Conservation (phyloP, 2,113 vertebrate species). For the Porphyrio hochstetteri region DNA sequence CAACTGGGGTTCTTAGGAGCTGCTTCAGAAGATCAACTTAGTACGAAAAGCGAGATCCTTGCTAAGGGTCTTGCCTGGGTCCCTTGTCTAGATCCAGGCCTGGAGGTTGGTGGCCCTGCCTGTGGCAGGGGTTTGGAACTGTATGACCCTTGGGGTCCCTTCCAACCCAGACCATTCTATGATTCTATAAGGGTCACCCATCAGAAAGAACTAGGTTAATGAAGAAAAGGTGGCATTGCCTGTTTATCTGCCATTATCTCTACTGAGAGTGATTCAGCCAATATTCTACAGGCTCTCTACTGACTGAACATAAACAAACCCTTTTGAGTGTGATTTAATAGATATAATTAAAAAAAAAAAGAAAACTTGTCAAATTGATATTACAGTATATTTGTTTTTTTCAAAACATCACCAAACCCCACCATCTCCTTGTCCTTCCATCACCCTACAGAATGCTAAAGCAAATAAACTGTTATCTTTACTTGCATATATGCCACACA, state of each 20-base stretch:
- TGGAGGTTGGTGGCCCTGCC: too few relatives aligned
- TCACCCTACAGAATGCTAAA: not conserved
- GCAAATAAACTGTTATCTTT: not conserved
- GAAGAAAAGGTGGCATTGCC: not conserved
- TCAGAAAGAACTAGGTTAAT: not conserved
- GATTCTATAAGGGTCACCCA: not conserved
- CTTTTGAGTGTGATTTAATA: not conserved
- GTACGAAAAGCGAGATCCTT: not conserved
- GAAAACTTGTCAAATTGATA: not conserved
- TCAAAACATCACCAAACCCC: not conserved
- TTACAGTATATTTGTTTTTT: not conserved
- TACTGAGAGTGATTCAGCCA: not conserved
- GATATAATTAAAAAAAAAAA: not conserved
- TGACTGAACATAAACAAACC: not conserved
- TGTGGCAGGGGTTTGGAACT: too few relatives aligned
- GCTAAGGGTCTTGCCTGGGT: not conserved
- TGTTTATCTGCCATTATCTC: not conserved
- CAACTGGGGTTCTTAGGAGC: not conserved
- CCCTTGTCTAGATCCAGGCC: too few relatives aligned
- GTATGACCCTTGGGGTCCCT: too few relatives aligned
- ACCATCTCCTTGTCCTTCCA: not conserved
- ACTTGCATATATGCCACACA: not conserved
- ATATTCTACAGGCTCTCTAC: not conserved
- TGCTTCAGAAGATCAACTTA: not conserved
- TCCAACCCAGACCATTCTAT: too few relatives aligned